Conservation (phyloP, 2,113 vertebrate species). For the Pygathrix nemaeus region DNA sequence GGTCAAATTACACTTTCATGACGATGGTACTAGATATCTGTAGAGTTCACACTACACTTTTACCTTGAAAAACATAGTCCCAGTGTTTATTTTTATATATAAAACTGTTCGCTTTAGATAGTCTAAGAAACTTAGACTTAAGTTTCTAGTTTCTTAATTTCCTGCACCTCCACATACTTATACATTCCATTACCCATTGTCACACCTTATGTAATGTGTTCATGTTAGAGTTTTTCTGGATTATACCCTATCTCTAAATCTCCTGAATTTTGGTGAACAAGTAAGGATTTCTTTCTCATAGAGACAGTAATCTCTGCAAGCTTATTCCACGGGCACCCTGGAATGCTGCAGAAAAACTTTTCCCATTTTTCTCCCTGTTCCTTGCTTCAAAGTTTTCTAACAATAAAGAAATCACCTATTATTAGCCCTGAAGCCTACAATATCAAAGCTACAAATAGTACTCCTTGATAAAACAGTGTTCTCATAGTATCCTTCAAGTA, state of each 20-base stretch:
- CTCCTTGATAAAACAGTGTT: not conserved
- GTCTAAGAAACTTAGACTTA: not conserved
- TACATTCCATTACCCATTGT: too few relatives aligned
- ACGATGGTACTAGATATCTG: not conserved
- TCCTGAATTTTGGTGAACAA: not conserved
- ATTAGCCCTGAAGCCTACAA: not conserved
- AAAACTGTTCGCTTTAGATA: not conserved
- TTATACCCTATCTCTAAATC: not conserved
- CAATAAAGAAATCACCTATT: not conserved
- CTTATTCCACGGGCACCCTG: not conserved
- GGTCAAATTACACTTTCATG: slow-evolving; percentile 25
- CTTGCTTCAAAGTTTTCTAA: not conserved
- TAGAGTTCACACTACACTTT: not conserved
- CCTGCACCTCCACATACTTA: not conserved
- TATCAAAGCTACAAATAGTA: not conserved
- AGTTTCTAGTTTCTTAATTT: not conserved
- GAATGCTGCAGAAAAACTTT: not conserved
- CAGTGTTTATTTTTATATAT: not conserved
- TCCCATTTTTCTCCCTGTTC: not conserved
- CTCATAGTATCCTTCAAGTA: not conserved
- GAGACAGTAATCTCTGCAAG: not conserved
- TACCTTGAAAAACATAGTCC: not conserved
- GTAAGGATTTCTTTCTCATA: not conserved
- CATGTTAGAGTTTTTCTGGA: not conserved
- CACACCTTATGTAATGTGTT: not conserved